Evolutionary conservation across 2,113 vertebrate genomes (phyloP).

Genomic region (Campylorhamphus procurvoides): DNA sequence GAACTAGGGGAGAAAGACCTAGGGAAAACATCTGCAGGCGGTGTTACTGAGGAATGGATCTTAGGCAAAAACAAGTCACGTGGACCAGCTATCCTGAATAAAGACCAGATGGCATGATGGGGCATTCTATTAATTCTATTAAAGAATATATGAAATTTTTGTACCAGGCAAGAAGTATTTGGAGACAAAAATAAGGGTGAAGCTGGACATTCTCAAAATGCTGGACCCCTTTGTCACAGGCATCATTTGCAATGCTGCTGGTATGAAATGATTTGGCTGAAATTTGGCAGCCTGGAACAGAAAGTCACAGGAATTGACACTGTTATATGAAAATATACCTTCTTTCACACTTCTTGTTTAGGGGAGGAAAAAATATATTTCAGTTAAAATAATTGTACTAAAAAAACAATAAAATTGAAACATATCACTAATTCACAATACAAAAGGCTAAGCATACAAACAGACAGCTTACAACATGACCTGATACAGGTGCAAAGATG

Average conservation of each 20-base stretch:
- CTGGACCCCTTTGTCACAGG: background rate
- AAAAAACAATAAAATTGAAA: background rate
- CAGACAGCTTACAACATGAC: background rate
- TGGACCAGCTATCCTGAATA: background rate
- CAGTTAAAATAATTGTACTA: background rate
- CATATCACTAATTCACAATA: background rate
- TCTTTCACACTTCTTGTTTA: background rate
- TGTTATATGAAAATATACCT: background rate
- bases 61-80: background rate
- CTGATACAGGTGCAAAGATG: rapidly evolving
- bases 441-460: background rate
- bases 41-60: background rate
- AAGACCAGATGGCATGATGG: background rate
- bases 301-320: background rate
- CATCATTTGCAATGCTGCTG: background rate
- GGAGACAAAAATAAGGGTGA: background rate
- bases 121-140: background rate
- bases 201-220: background rate
- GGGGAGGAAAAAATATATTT: background rate
- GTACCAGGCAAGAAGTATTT: background rate
- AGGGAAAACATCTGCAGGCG: constrained; percentile 66
- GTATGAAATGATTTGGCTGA: background rate
- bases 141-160: background rate
- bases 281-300: background rate
- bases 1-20: constrained; percentile 33